Conservation (phyloP, 2,113 vertebrate genomes). For the Psilopsiagon aurifrons region DNA sequence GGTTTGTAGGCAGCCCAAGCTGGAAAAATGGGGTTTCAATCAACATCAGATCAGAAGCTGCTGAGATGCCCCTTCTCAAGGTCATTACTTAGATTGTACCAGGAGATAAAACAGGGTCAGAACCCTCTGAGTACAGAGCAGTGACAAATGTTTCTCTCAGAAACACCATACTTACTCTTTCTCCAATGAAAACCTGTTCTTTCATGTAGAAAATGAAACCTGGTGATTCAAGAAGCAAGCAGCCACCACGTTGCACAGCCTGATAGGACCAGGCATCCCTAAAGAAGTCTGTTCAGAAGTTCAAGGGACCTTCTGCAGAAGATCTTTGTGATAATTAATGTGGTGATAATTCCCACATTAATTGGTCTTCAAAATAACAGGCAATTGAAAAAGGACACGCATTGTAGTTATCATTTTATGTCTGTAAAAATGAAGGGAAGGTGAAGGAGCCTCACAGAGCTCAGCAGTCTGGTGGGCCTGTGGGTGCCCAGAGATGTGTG, state of each 20-base stretch:
- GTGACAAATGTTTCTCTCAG: background rate
- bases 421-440: background rate
- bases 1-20: background rate
- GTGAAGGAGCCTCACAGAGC: fast-evolving
- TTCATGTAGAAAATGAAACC: background rate
- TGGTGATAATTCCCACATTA: background rate
- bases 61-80: background rate
- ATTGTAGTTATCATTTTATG: background rate
- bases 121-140: background rate
- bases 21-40: background rate
- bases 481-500: fast-evolving
- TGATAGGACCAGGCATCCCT: fast-evolving
- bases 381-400: background rate
- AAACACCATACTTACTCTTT: background rate
- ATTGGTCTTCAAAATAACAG: background rate
- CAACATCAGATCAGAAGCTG: background rate
- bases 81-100: background rate
- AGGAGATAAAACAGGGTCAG: background rate
- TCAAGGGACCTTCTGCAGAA: background rate
- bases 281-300: background rate
- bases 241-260: background rate
- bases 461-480: background rate
- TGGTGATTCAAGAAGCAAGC: background rate
- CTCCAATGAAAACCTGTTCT: background rate
- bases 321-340: background rate